Percentiles rank a stretch among this genome's conserved stretches.
Evolutionary conservation across 2,113 vertebrate genomes (phyloP).

Genomic region (Taxidea taxus): DNA sequence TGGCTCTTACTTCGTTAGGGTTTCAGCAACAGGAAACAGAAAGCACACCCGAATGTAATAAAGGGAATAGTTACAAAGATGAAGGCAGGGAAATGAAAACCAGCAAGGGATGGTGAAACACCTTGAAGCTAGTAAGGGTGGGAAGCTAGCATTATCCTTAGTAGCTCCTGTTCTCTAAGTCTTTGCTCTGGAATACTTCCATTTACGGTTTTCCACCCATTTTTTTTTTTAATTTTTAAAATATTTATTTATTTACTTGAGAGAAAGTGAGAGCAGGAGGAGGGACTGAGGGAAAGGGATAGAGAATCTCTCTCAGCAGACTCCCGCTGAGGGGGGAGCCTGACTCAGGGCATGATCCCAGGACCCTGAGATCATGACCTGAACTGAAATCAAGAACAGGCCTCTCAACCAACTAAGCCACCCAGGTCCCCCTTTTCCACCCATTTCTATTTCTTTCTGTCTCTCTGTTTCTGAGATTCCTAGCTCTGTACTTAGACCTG

Average conservation of each 20-base stretch:
- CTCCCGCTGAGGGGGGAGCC: too few species aligned
- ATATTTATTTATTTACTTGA: background rate
- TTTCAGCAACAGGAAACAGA: background rate
- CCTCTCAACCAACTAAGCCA: background rate
- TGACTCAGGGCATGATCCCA: background rate
- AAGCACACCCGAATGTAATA: background rate
- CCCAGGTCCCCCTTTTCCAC: background rate
- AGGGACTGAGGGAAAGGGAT: background rate
- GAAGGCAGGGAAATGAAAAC: background rate
- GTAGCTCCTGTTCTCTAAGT: background rate
- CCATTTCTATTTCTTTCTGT: background rate
- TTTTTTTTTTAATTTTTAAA: background rate
- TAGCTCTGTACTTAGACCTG: background rate
- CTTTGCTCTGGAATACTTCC: background rate
- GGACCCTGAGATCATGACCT: background rate
- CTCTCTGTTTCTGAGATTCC: constrained; percentile 16
- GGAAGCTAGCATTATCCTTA: background rate
- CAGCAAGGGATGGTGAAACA: background rate
- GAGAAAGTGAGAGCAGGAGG: background rate
- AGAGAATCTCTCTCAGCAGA: background rate
- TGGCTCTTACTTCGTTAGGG: background rate
- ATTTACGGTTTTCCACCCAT: constrained; percentile 15
- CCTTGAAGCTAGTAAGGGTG: background rate
- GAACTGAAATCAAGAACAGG: background rate
- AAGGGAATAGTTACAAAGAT: background rate